Evolutionary conservation across 2,113 vertebrate species (phyloP), one percentile per base, ranked within the genome.

Genomic region (Pteropus alecto): DNA sequence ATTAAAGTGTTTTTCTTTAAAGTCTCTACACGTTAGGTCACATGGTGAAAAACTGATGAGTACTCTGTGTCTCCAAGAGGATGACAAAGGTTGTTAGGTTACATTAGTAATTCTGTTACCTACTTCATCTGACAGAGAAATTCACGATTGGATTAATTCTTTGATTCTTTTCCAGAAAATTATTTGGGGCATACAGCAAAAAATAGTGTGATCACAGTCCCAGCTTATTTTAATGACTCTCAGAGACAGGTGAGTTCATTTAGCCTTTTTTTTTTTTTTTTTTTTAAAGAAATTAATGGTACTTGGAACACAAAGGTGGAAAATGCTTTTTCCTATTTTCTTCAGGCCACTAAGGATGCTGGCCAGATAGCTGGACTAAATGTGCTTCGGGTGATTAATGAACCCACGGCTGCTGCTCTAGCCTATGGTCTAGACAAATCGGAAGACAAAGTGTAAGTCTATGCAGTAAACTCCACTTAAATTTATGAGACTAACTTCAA

Each of bases 401-500:
- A 99, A 95, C 99, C 99, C 2, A 99, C 99, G 15, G 99, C 99
- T 43, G 99, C 99, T 81, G 99, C 99, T 15, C 98, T 99, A 95
- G 99, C 99, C 15, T 99, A 99, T n/a, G 99, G 99, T 54, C 98
- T 99, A 96, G 99, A 99, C 94, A 99, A 99, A 97, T 99, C 99
- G 85, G 99, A 99, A 98, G 99, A 99, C 90, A 99, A 99, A 98
- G 97, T 99, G 99, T 99, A 98, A 99, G 99, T 98, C 91, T 61
- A 13, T 88, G n/a, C 1, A 60, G 15, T 87, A 78, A 84, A 90
- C 22, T 79, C 19, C 8, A 33, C 35, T 22, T 82, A 14, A 11
- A 30, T 90, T 5, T 71, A 6, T 95, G 48, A 84, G 70, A 73
- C 41, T 71, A 35, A 51, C 14, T 56, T 65, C 6, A 15, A 58